Conservation (phyloP, 2,797 vertebrate species). For the Periparus ater region DNA sequence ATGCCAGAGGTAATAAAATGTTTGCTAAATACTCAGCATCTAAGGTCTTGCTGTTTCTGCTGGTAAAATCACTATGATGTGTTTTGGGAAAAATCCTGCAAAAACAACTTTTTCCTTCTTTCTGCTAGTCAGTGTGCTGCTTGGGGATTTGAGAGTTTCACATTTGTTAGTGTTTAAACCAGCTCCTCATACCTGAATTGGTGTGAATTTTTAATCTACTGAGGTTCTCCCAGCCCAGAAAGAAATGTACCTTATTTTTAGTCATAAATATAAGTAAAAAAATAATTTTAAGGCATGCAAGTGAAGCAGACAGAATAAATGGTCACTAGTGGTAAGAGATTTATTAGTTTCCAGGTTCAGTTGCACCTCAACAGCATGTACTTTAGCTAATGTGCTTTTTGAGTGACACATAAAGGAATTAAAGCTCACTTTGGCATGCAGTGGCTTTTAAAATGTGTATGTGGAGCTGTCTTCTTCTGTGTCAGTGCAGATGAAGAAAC, state of each 20-base stretch:
- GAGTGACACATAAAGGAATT: not conserved
- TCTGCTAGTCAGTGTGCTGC: not conserved
- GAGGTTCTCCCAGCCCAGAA: not conserved
- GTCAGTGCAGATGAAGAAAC: not conserved
- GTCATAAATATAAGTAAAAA: not conserved
- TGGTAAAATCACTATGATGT: not conserved
- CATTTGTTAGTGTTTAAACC: not conserved
- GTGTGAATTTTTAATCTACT: not conserved
- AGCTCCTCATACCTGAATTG: not conserved
- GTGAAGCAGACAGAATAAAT: constrained; percentile 9
- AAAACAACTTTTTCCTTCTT: not conserved
- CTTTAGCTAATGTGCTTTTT: constrained; percentile 2
- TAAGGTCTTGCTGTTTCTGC: not conserved
- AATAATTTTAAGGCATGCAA: not conserved
- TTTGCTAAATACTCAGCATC: not conserved
- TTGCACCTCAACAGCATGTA: not conserved
- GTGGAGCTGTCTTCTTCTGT: not conserved
- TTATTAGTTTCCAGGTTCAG: not conserved
- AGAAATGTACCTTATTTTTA: not conserved
- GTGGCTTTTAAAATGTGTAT: not conserved
- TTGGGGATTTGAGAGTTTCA: not conserved
- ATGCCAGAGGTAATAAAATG: not conserved
- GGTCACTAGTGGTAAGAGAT: not conserved
- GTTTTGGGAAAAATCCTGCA: not conserved
- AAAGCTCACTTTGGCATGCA: not conserved